Evolutionary conservation across 2,888 invertebrate species (phyloP), one percentile per base, ranked within the genome.

Genomic region (Pasiphila rectangulata): DNA sequence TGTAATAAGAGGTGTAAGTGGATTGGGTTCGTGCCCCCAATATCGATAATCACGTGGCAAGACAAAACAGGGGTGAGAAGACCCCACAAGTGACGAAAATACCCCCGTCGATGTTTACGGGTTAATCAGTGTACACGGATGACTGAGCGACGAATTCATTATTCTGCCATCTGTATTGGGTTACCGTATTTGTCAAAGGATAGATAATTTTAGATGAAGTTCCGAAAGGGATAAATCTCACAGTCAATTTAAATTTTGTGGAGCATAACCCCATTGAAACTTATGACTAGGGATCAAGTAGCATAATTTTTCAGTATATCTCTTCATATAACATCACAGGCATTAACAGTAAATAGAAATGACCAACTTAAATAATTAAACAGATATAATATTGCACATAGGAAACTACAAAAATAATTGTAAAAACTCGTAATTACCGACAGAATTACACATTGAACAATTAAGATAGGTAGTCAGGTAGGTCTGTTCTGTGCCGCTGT

Each of bases 21-120:
- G 75, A 82, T 82, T 78, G 78, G 79, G 82, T 66, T 79, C 83
- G 67, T 73, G 83, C 79, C 83, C 83, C 69, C 73, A 67, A 75
- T 78, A 75, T 71, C 68, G 69, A 72, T 83, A 76, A 83, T 80
- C 80, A 79, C 79, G 77, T 81, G 81, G 69, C 78, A 68, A 72
- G 70, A 71, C 69, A 61, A 57, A 65, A 67, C 62, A 54, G 64
- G 79, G 79, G 77, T 70, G 71, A 69, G n/a, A n/a, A n/a, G 73
- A 72, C 79, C 79, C 80, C 73, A 73, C 70, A 59, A 59, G 59
- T 59, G 58, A 68, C 76, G 54, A 67, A 81, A 81, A 83, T 83
- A 84, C 72, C 72, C 73, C 41, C 67, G 53, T 62, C 54, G 60
- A 57, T 78, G 80, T 83, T 83, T 80, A 80, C 77, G 61, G 75